These are phyloP conservation scores for Coecobrya sp. DNA, from an alignment of 2,888 invertebrate genomes.

Conservation along the genomic window DNA sequence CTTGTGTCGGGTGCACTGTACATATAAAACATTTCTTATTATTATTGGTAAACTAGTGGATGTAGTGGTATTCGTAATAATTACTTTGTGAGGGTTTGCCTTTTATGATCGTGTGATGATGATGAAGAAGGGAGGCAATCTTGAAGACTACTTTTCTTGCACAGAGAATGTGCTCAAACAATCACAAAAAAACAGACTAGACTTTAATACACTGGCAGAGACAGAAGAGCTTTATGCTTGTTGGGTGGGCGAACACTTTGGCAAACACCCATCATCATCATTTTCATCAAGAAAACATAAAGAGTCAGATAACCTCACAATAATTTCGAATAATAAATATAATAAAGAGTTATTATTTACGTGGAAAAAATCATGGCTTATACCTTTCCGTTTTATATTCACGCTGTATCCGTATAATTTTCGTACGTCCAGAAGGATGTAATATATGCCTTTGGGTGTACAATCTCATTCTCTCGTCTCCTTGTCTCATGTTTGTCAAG, in stretches of 20 bases:
- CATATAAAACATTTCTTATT: neutral
- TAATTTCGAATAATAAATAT: constrained; percentile 27
- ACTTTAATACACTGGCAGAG: constrained; percentile 3
- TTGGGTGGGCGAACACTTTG: constrained; percentile 75
- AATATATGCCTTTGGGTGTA: neutral
- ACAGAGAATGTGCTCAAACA: neutral
- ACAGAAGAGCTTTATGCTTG: constrained; percentile 9
- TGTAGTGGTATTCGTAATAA: constrained; percentile 62
- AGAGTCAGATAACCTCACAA: constrained; percentile 31
- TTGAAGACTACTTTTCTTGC: constrained; percentile 33
- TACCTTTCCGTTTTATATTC: neutral
- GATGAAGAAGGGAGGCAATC: constrained; percentile 48
- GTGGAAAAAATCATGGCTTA: neutral
- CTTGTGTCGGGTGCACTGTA: neutral
- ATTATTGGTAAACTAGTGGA: neutral
- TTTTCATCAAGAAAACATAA: constrained; percentile 40
- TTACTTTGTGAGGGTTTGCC: constrained; percentile 69
- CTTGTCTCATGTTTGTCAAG: constrained; percentile 9
- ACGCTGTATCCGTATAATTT: neutral
- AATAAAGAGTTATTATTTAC: constrained; percentile 2
- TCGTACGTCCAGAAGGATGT: neutral
- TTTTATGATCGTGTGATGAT: constrained; percentile 61
- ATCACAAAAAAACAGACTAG: constrained; percentile 18
- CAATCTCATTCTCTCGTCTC: neutral
- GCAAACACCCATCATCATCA: constrained; percentile 62